Evolutionary conservation across 92 coral and sea anemone genomes (phyloP).

Genomic region (Ricordea florida): DNA sequence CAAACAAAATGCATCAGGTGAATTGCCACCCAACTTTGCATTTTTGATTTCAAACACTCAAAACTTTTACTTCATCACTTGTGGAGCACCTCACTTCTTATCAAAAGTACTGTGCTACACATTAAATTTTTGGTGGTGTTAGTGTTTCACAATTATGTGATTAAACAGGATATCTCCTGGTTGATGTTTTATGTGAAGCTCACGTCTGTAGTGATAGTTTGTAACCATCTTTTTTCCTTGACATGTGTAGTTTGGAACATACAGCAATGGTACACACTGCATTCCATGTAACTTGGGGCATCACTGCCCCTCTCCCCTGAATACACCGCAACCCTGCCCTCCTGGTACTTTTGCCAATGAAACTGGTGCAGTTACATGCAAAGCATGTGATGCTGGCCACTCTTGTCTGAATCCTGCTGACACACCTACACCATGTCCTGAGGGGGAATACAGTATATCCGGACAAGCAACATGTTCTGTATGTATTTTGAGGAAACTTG

Average conservation of each 20-base stretch:
- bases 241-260: constrained; percentile 81
- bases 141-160: too few species aligned
- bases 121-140: too few species aligned
- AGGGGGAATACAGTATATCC: constrained; percentile 90
- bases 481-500: background rate
- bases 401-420: constrained; percentile 81
- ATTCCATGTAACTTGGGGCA: constrained; percentile 81
- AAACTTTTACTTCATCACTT: too few species aligned
- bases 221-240: background rate
- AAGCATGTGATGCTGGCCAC: constrained; percentile 82
- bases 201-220: background rate
- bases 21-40: too few species aligned
- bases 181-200: too few species aligned
- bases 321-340: constrained; percentile 85
- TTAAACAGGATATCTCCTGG: too few species aligned
- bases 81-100: too few species aligned
- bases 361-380: constrained; percentile 82
- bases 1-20: too few species aligned
- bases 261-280: constrained; percentile 94
- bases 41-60: too few species aligned
- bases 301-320: constrained; percentile 83
- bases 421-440: constrained; percentile 73
- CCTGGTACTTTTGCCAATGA: constrained; percentile 75
- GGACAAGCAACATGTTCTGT: constrained; percentile 91
- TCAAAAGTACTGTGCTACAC: too few species aligned